phyloP scores from a whole-genome alignment of 92 coral and sea anemone species.

The Phenganax stokvisi region DNA sequence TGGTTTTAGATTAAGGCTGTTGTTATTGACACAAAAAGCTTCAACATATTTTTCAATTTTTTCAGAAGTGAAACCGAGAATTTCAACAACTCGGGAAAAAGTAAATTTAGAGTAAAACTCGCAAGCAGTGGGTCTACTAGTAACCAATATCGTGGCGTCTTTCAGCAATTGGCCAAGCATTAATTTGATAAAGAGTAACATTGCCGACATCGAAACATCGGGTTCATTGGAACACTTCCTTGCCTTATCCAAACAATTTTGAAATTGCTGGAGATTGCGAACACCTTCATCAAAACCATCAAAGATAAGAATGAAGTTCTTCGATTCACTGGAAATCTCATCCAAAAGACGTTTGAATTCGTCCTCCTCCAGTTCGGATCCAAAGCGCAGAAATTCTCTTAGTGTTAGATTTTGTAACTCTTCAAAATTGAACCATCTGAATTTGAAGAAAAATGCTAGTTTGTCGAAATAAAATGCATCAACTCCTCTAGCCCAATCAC shows the following conservation, averaged over 20 bases:
- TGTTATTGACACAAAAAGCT: constrained; percentile 28
- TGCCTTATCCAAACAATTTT: neutral
- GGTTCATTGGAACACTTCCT: neutral
- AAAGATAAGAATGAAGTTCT: constrained; percentile 45
- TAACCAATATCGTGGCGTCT: constrained; percentile 54
- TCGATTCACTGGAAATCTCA: constrained; percentile 21
- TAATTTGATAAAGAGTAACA: constrained; percentile 47
- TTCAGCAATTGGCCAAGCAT: constrained; percentile 31
- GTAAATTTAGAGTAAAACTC: constrained; percentile 19
- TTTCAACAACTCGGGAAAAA: constrained; percentile 47
- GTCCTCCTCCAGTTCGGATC: neutral
- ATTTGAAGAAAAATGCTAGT: neutral
- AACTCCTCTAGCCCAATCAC: constrained; percentile 39
- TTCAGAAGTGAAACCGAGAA: constrained; percentile 53
- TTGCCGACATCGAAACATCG: constrained; percentile 20
- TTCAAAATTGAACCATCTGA: neutral
- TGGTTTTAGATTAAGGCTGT: neutral
- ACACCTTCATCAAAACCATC: constrained; percentile 60
- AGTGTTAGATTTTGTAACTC: constrained; percentile 32
- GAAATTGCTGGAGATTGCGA: neutral
- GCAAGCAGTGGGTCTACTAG: constrained; percentile 47
- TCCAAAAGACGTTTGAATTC: neutral
- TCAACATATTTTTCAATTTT: constrained; percentile 43
- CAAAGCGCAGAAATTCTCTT: constrained; percentile 20
- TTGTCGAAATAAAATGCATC: neutral